Evolutionary conservation across 2,113 vertebrate species (phyloP), one percentile per base, ranked within the genome.

Genomic region (Spermophilus dauricus): DNA sequence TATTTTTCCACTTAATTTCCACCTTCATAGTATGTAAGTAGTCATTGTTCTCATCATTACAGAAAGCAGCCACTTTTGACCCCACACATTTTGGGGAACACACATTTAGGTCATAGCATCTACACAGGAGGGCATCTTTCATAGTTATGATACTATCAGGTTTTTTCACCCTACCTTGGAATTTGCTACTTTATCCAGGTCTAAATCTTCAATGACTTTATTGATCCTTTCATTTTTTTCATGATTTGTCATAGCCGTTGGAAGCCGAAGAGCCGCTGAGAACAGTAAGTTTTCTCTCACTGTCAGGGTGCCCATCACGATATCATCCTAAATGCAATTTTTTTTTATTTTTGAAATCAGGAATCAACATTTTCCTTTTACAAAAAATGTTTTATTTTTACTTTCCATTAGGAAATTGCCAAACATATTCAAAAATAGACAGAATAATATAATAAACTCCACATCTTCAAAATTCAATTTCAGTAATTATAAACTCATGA

Each of bases 121-220:
- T 24, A 78, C 37, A n/a, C 56, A 92, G 69, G 67, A 78, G 13
- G 42, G 89, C 26, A n/a, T 61, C 30, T 42, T 75, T 58, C 17
- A 80, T 80, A 39, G 67, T 58, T 58, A 67, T 2, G 0, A 26
- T 8, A 39, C 9, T 11, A 18, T 51, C 30, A 11, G 4, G 30
- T 58, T 58, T 58, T 58, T 20, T 58, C 56, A 48, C 32, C 20
- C 97, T 98, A 99, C 99, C 99, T 99, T 99, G 75, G 99, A 98
- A 97, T 99, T 99, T 1, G 99, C 99, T 96, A 99, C 99, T 98
- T 99, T 99, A 20, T 97, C 98, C 97, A 99, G 99, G 26, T 99
- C 99, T 72, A 99, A 98, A 20, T 99, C 99, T 88, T 98, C 98
- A 93, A 99, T 98, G 94, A 99, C 98, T 87, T 97, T 98, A 95